Percentiles rank a stretch among this genome's conserved stretches.
Evolutionary conservation across 2,113 vertebrate species (phyloP).

Genomic region (Percina caprodes): DNA sequence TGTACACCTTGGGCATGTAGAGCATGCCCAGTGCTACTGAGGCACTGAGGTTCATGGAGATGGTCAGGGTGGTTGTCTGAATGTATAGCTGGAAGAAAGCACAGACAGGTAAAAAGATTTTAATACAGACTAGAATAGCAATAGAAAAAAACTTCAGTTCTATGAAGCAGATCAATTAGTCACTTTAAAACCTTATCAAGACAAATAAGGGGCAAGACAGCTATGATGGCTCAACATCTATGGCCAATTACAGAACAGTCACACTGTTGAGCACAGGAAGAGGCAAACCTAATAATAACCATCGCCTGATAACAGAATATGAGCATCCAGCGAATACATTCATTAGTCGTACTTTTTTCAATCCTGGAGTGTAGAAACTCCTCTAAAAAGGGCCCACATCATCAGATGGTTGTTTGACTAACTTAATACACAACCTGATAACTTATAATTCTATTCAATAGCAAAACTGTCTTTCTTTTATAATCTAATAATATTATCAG

Average conservation of each 20-base stretch:
- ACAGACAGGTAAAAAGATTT: constrained; percentile 19
- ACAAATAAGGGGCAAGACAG: constrained; percentile 36
- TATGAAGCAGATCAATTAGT: constrained; percentile 27
- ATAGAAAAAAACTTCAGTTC: constrained; percentile 15
- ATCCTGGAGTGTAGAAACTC: constrained; percentile 1
- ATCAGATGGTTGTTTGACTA: background rate
- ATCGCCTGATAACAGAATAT: constrained; percentile 36
- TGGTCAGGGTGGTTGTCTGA: constrained; percentile 96
- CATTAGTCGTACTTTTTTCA: background rate
- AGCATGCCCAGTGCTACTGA: constrained; percentile 98
- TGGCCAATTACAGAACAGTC: constrained; percentile 53
- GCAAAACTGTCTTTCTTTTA: background rate
- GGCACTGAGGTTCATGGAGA: constrained; percentile 98
- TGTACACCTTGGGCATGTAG: constrained; percentile 99
- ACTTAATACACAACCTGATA: constrained; percentile 2
- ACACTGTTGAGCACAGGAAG: constrained; percentile 37
- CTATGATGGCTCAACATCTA: constrained; percentile 39
- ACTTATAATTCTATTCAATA: background rate
- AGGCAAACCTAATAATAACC: constrained; percentile 54
- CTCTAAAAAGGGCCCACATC: background rate
- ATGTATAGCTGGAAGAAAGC: constrained; percentile 92
- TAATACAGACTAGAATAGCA: constrained; percentile 16
- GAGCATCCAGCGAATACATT: constrained; percentile 16
- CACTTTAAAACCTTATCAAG: constrained; percentile 29
- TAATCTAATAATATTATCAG: constrained; percentile 7